Conservation (phyloP, 2,888 invertebrate genomes). For the Acrobasis repandana region DNA sequence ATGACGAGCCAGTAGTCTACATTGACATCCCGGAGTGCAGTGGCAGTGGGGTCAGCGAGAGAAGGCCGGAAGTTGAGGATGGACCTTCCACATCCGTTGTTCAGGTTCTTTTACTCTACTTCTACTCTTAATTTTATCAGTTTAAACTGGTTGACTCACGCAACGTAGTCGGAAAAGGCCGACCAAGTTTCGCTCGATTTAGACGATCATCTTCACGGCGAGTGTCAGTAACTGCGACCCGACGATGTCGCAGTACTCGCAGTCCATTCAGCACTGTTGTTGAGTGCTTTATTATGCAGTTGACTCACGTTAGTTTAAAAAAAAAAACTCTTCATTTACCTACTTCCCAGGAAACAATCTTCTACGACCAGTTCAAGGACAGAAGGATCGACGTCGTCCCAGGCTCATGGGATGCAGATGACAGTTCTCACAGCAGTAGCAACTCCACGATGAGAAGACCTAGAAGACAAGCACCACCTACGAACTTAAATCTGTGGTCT, state of each 20-base stretch:
- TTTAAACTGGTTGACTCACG: too few relatives aligned
- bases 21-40: conserved; percentile 22
- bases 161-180: too few relatives aligned
- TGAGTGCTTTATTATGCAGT: too few relatives aligned
- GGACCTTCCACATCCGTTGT: conserved; percentile 40
- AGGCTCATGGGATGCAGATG: neutral
- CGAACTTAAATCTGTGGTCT: neutral
- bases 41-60: conserved; percentile 43
- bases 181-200: too few relatives aligned
- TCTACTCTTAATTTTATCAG: too few relatives aligned
- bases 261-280: too few relatives aligned
- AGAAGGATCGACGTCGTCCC: conserved; percentile 48
- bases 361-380: conserved; percentile 68
- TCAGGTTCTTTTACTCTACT: conserved; percentile 39
- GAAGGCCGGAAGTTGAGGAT: conserved; percentile 26
- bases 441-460: neutral
- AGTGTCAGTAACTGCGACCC: too few relatives aligned
- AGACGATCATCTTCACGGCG: too few relatives aligned
- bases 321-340: neutral
- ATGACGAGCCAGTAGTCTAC: conserved; percentile 24
- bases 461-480: neutral
- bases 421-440: neutral
- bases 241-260: too few relatives aligned
- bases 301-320: too few relatives aligned
- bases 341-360: conserved; percentile 63